Evolutionary conservation across 2,113 vertebrate species (phyloP).

Genomic region (Aegotheles bennettii): DNA sequence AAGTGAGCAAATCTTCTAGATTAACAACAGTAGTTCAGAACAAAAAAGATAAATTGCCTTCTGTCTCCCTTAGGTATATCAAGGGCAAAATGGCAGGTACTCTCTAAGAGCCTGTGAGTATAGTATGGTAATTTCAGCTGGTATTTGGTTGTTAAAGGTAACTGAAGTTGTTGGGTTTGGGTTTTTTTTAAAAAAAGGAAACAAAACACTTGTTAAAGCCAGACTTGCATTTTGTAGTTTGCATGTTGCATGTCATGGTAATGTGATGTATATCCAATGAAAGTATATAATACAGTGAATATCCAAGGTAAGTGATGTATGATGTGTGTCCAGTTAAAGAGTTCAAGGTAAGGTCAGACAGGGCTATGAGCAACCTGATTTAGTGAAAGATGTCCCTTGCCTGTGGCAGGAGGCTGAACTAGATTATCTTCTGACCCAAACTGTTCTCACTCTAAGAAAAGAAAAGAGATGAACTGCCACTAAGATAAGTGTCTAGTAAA

Average conservation of each 20-base stretch:
- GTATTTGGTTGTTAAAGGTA: background rate
- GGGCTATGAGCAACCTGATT: background rate
- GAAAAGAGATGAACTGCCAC: background rate
- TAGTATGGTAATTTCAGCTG: background rate
- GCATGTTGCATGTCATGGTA: background rate
- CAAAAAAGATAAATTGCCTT: background rate
- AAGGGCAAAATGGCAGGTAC: background rate
- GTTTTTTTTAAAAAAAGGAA: background rate
- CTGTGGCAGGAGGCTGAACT: background rate
- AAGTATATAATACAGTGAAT: background rate
- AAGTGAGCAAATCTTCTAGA: background rate
- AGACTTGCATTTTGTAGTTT: background rate
- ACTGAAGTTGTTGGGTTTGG: too few relatives aligned
- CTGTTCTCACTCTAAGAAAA: background rate
- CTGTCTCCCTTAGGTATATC: background rate
- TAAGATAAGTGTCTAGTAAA: background rate
- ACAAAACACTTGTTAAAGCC: background rate
- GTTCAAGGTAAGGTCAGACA: background rate
- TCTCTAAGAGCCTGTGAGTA: background rate
- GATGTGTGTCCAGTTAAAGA: background rate
- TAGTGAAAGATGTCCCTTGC: background rate
- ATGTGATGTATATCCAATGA: background rate
- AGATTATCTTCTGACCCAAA: background rate
- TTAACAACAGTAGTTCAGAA: background rate
- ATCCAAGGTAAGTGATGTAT: background rate